Conservation (phyloP, 2,888 invertebrate genomes). For the Dryobota labecula region DNA sequence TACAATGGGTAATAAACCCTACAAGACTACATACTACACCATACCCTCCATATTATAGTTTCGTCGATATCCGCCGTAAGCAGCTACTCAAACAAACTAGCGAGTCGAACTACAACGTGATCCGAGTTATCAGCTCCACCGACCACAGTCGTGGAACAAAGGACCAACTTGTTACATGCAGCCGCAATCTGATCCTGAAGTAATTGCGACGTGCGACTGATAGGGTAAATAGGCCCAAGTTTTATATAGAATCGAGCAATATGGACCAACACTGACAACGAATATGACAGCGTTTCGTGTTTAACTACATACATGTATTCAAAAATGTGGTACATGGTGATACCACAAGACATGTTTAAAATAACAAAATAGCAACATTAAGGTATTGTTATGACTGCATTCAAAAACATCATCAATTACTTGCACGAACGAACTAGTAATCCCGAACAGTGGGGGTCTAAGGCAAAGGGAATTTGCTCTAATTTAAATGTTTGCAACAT, state of each 20-base stretch:
- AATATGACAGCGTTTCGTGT: neutral
- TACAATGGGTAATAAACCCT: neutral
- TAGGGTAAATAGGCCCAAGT: slow-evolving; percentile 2
- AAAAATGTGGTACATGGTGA: neutral
- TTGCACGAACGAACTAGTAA: slow-evolving; percentile 1
- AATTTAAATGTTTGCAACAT: slow-evolving; percentile 59
- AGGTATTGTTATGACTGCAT: neutral
- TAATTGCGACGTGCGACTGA: slow-evolving; percentile 7
- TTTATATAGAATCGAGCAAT: neutral
- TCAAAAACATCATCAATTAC: neutral
- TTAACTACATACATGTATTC: neutral
- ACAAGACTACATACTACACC: slow-evolving; percentile 2
- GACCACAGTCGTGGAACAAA: slow-evolving; percentile 34
- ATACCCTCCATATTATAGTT: neutral
- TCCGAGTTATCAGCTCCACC: slow-evolving; percentile 46
- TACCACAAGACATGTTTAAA: neutral
- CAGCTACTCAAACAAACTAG: slow-evolving; percentile 47
- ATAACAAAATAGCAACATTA: neutral
- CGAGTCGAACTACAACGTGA: slow-evolving; percentile 25
- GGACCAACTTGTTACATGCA: slow-evolving; percentile 33
- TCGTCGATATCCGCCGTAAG: slow-evolving; percentile 36
- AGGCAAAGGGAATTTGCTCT: slow-evolving; percentile 36
- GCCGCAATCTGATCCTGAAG: slow-evolving; percentile 15
- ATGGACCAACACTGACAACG: neutral
- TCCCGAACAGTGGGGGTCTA: neutral